Conservation (phyloP, 2,888 invertebrate species). For the Nysson spinosus region DNA sequence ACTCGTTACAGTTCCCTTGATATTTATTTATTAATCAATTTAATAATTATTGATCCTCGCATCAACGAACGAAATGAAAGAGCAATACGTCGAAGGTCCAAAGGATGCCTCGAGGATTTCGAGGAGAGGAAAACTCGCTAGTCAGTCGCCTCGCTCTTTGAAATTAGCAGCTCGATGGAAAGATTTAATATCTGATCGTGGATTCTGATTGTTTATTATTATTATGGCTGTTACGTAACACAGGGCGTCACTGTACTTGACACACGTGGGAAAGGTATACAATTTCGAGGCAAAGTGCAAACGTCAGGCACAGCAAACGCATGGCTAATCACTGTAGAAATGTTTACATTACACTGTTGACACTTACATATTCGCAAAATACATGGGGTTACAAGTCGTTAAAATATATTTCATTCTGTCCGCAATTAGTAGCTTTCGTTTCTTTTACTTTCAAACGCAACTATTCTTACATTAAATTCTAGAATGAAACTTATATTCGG, state of each 20-base stretch:
- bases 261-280: constrained; percentile 78
- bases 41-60: constrained; percentile 47
- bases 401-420: too few species aligned
- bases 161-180: constrained; percentile 37
- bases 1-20: too few species aligned
- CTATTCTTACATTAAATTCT: too few species aligned
- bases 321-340: neutral
- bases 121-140: constrained; percentile 42
- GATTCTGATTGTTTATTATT: constrained; percentile 42
- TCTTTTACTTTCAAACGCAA: too few species aligned
- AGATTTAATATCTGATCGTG: constrained; percentile 32
- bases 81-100: constrained; percentile 47
- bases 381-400: too few species aligned
- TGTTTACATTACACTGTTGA: neutral
- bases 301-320: constrained; percentile 17
- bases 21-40: neutral
- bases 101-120: constrained; percentile 42
- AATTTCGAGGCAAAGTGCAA: constrained; percentile 55
- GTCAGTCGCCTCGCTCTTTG: constrained; percentile 48
- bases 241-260: constrained; percentile 56
- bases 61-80: constrained; percentile 45
- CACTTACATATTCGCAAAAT: too few species aligned
- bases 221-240: constrained; percentile 36
- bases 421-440: too few species aligned
- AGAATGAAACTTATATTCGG: too few species aligned